Percentiles rank a stretch among this genome's conserved stretches.
Conservation (phyloP, 2,888 invertebrate species). For the Subacronicta megacephala region DNA sequence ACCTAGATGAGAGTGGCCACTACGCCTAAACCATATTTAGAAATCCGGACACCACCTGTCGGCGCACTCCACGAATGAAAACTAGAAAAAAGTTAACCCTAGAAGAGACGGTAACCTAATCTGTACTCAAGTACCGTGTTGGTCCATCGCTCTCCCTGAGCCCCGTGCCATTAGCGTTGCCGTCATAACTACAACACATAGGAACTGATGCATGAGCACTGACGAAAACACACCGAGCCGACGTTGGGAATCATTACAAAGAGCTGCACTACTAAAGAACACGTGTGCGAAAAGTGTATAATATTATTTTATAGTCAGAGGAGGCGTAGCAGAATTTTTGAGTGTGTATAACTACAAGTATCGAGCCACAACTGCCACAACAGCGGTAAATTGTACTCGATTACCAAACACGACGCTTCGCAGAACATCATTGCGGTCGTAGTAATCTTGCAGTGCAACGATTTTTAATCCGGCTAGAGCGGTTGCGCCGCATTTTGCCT, state of each 20-base stretch:
- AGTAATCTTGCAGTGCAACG: constrained; percentile 6
- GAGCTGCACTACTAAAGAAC: no score
- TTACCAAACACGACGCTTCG: constrained; percentile 1
- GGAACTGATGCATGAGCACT: no score
- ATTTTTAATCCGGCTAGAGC: constrained; percentile 23
- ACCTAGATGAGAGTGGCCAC: constrained; percentile 4
- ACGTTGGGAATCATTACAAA: no score
- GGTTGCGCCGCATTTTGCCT: constrained; percentile 8
- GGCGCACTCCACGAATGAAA: constrained; percentile 6
- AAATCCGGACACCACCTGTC: constrained; percentile 19
- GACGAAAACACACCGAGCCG: no score
- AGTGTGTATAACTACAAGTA: neutral
- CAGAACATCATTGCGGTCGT: constrained; percentile 9
- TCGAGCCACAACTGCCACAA: neutral
- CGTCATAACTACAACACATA: no score
- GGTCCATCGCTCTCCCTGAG: neutral
- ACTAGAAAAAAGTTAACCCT: constrained; percentile 18
- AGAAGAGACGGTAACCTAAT: constrained; percentile 13
- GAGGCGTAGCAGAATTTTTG: no score
- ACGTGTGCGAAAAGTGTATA: neutral
- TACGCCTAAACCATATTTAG: constrained; percentile 28
- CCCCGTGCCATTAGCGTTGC: no score
- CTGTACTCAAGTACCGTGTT: constrained; percentile 12
- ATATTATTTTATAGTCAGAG: no score
- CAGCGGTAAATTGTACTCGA: neutral